Percentiles rank a stretch among this genome's conserved stretches.
phyloP scores from a whole-genome alignment of 2,888 invertebrate species.

The Cheilosia impressa region DNA sequence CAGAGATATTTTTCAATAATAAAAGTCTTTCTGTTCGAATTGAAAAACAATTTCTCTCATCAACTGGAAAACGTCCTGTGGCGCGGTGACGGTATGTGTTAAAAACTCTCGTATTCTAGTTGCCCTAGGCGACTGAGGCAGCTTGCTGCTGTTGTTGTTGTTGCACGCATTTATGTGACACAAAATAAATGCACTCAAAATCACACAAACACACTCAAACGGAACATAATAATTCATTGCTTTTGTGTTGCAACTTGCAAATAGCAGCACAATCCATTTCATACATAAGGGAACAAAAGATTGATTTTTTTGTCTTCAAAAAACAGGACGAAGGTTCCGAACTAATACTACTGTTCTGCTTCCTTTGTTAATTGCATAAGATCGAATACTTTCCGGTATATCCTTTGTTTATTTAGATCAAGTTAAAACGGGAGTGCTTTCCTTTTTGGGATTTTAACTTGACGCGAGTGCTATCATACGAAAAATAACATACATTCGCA shows the following conservation, averaged over 20 bases:
- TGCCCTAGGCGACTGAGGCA: constrained; percentile 4
- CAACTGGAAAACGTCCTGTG: constrained; percentile 1
- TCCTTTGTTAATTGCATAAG: constrained; percentile 11
- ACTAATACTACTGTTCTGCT: background rate
- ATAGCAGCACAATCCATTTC: constrained; percentile 6
- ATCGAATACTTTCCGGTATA: constrained; percentile 4
- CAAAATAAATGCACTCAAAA: constrained; percentile 15
- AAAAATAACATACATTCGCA: background rate
- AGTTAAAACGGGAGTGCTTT: background rate
- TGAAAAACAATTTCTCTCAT: constrained; percentile 27
- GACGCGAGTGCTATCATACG: constrained; percentile 7
- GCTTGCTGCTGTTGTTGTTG: background rate
- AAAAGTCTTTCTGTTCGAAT: constrained; percentile 22
- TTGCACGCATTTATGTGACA: constrained; percentile 17
- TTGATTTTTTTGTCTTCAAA: background rate
- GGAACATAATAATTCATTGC: background rate
- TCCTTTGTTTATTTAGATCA: constrained; percentile 5
- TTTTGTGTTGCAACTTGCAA: background rate
- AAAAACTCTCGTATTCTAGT: background rate
- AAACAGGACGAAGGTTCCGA: background rate
- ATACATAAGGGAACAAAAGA: constrained; percentile 1
- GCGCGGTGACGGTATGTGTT: background rate
- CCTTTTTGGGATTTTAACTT: constrained; percentile 13
- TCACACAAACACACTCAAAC: background rate
- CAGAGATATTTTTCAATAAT: constrained; percentile 6